A percentile compares a stretch with the other conserved stretches of the same genome.
phyloP scores from a whole-genome alignment of 2,113 vertebrate species.

The Pontoporia blainvillei region DNA sequence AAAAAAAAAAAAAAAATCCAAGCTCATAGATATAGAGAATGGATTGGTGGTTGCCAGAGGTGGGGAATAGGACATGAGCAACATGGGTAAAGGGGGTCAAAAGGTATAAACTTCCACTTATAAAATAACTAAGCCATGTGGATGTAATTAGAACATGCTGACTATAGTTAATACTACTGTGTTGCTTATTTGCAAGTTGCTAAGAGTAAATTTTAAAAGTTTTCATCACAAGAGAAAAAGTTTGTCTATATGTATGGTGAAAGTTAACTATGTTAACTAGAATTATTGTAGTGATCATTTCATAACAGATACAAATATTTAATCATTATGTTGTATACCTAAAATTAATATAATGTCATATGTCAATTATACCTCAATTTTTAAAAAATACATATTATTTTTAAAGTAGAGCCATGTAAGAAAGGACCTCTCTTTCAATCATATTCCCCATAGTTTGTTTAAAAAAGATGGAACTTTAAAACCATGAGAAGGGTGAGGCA shows the following conservation, averaged over 20 bases:
- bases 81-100: neutral
- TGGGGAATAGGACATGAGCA: too few species aligned
- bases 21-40: neutral
- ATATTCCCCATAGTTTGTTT: neutral
- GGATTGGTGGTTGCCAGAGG: neutral
- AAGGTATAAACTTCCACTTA: neutral
- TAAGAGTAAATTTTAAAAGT: neutral
- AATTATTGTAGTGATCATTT: neutral
- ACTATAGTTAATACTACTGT: neutral
- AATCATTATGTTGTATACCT: neutral
- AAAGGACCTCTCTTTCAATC: neutral
- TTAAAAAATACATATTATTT: neutral
- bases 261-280: neutral
- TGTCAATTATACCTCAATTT: neutral
- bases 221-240: neutral
- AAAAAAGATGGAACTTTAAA: neutral
- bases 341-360: neutral
- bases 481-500: neutral
- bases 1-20: neutral
- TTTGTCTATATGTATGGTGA: neutral
- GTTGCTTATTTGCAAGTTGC: neutral
- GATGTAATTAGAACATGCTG: neutral
- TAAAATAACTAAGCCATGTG: neutral
- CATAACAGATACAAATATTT: neutral
- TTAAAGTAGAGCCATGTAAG: neutral